Evolutionary conservation across 2,888 invertebrate species (phyloP), one percentile per base, ranked within the genome.

Genomic region (Chrysolina haemoptera): DNA sequence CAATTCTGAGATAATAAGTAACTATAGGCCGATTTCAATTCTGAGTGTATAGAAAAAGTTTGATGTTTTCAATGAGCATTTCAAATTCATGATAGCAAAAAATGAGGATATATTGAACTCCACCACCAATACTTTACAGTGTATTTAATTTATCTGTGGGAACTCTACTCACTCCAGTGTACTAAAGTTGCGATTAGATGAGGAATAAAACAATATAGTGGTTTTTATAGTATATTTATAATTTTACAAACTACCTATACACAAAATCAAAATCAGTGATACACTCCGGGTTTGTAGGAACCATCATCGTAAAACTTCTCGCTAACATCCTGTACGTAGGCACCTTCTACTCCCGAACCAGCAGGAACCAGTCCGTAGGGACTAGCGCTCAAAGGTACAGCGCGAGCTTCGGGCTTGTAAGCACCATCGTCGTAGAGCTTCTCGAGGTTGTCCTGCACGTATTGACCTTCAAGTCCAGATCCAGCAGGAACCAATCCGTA

Each of bases 351-450:
- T 67, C 83, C 84, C 62, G 83, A 83, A 48, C 83, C 83, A 41
- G 83, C 76, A 43, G 80, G 79, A 5, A 80, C 80, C 59, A 82
- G 71, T 50, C 83, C 84, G 55, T 83, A 83, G 9, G 83, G 84
- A 27, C 80, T 80, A 48, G 76, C 70, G 55, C 78, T 79, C 73
- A 83, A 77, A 41, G 81, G 81, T 12, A 81, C 63, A 22, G 81
- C 76, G 63, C 71, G 72, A 68, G 81, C 74, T 79, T 83, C 80
- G 1, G 83, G 81, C 64, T 75, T 84, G 80, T 85, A 85, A 62
- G 83, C 83, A 70, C 85, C 85, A 76, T 85, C 85, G 64, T 85
- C 85, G 80, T 84, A 84, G 65, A 84, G 76, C 68, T 80, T 81
- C 65, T 85, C 85, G 50, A 73, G 79, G 76, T 81, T 76, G 75